Percentiles rank a stretch among this genome's conserved stretches.
Conservation (phyloP, 2,888 invertebrate genomes). For the Volucella bombylans region DNA sequence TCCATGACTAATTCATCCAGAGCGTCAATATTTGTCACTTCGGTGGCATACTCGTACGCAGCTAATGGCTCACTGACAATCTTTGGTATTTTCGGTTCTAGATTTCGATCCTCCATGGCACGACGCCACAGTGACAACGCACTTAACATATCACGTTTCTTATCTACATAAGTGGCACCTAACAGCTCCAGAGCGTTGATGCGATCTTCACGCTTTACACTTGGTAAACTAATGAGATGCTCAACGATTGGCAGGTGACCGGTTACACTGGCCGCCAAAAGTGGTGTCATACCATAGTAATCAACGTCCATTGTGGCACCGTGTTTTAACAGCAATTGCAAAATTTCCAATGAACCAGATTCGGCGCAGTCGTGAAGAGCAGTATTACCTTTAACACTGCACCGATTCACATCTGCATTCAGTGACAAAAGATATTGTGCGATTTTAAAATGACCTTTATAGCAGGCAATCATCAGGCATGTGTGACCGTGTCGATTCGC, state of each 20-base stretch:
- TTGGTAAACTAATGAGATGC: slow-evolving; percentile 90
- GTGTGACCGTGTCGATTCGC: slow-evolving; percentile 98
- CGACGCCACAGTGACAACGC: slow-evolving; percentile 94
- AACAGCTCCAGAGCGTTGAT: slow-evolving; percentile 95
- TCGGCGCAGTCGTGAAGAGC: slow-evolving; percentile 99
- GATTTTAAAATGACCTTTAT: slow-evolving; percentile 95
- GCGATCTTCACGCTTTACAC: slow-evolving; percentile 89
- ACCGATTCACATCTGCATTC: slow-evolving; percentile 95
- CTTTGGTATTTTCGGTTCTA: slow-evolving; percentile 88
- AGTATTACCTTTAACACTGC: slow-evolving; percentile 94
- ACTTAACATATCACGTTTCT: slow-evolving; percentile 95
- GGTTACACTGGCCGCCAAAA: slow-evolving; percentile 95
- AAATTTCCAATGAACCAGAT: slow-evolving; percentile 95
- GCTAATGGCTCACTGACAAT: slow-evolving; percentile 88
- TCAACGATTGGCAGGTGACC: slow-evolving; percentile 97
- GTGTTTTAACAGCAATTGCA: slow-evolving; percentile 92
- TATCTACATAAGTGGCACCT: slow-evolving; percentile 98
- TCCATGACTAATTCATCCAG: slow-evolving; percentile 94
- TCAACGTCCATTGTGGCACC: slow-evolving; percentile 97
- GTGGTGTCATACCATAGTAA: slow-evolving; percentile 97
- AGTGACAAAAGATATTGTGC: slow-evolving; percentile 93
- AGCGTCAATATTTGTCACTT: slow-evolving; percentile 90
- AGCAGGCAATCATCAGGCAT: slow-evolving; percentile 98
- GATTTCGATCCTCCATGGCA: slow-evolving; percentile 92
- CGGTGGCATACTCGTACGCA: slow-evolving; percentile 94